These are phyloP conservation scores for Tamias sibiricus DNA, from an alignment of 2,113 vertebrate species.

Conservation along the genomic window DNA sequence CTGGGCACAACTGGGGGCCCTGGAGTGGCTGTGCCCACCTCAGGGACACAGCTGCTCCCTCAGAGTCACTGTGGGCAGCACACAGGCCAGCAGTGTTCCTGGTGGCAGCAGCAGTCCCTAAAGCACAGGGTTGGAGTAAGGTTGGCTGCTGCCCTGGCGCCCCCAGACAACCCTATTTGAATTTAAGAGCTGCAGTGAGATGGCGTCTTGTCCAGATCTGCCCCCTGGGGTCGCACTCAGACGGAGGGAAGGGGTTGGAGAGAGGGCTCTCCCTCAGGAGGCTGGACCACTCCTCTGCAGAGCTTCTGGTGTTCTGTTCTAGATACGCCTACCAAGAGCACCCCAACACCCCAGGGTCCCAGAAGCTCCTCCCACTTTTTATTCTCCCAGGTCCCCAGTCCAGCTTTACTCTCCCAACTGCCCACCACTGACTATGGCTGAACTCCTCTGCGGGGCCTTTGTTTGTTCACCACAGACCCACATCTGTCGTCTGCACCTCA, in stretches of 20 bases:
- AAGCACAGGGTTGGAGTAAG: neutral
- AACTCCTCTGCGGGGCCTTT: neutral
- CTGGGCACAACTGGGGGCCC: neutral
- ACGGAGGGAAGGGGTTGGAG: neutral
- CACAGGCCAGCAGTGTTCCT: neutral
- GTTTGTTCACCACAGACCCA: neutral
- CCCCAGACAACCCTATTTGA: neutral
- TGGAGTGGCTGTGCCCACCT: neutral
- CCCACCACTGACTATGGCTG: neutral
- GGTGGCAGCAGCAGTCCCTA: neutral
- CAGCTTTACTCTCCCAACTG: neutral
- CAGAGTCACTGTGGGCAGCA: neutral
- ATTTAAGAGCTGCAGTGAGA: neutral
- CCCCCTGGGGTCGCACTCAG: neutral
- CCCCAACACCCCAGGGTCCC: neutral
- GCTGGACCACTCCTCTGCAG: neutral
- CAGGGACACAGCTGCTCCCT: neutral
- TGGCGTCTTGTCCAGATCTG: neutral
- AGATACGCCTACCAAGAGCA: neutral
- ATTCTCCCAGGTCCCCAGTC: neutral
- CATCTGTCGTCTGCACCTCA: neutral
- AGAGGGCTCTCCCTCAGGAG: neutral
- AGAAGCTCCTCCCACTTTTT: neutral
- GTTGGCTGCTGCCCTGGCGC: neutral
- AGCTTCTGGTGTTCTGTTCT: neutral